A percentile compares a stretch with the other conserved stretches of the same genome.
Conservation (phyloP, 2,797 vertebrate genomes). For the Malacoctenus gilli region DNA sequence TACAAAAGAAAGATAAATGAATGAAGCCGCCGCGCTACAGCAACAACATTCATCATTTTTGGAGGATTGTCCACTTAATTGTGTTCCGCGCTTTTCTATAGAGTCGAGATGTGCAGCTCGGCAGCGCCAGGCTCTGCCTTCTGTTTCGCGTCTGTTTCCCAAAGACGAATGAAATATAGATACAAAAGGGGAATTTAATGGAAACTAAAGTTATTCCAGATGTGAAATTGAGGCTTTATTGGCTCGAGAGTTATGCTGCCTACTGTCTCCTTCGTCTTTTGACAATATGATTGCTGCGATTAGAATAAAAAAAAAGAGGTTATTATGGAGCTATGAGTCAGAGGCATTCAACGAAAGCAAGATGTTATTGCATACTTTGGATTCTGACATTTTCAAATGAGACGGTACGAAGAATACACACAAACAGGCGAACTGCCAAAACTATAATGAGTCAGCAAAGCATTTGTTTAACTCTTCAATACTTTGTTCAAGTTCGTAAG, state of each 20-base stretch:
- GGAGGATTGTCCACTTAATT: conserved; percentile 45
- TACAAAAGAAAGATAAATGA: conserved; percentile 64
- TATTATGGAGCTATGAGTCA: conserved; percentile 3
- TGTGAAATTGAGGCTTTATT: conserved; percentile 35
- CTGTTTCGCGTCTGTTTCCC: conserved; percentile 37
- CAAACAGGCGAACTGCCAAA: too few species aligned
- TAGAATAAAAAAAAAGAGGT: conserved; percentile 5
- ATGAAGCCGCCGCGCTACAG: conserved; percentile 24
- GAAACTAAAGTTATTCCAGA: conserved; percentile 17
- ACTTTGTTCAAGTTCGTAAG: too few species aligned
- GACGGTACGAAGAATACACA: too few species aligned
- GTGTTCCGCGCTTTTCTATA: conserved; percentile 32
- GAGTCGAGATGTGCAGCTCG: conserved; percentile 22
- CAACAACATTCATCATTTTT: conserved; percentile 58
- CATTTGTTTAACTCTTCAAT: too few species aligned
- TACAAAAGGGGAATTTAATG: conserved; percentile 32
- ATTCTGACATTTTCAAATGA: too few species aligned
- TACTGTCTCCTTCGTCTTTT: not conserved
- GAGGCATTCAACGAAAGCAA: not conserved
- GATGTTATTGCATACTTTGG: not conserved
- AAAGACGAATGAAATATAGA: conserved; percentile 45
- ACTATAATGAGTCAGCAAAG: too few species aligned
- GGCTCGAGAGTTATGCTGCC: not conserved
- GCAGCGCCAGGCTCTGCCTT: conserved; percentile 16
- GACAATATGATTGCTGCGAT: not conserved